Base-by-base conservation (phyloP, 1,140 invertebrate genomes). In the Drosophila dunni region DNA sequence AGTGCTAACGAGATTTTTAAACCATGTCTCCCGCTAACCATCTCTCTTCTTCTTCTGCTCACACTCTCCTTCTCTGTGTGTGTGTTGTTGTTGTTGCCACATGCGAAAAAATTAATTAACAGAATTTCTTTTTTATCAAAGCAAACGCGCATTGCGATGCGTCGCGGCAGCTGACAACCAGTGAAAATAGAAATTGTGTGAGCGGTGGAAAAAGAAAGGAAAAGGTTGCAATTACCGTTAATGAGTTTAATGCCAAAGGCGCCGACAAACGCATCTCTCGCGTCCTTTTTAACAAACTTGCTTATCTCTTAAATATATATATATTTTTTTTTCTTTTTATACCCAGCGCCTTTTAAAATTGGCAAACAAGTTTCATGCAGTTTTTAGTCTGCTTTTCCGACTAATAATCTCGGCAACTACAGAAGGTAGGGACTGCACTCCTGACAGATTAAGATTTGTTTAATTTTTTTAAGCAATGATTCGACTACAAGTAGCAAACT, bases 61-160 rank as follows among this genome's bases (percentile, higher is more conserved):
- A 20, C 17, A 20, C 17, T 20, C 17, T 20, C 1, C 17, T 20
- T 0, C 17, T 20, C 17, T 50, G 13, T 15, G n/a, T 54, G 44
- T 54, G 58, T 44, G 38, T 44, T 70, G 38, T 45, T 44, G 42
- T 11, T 15, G 65, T 50, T 48, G 73, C 61, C 81, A 81, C 79
- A 89, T 90, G 82, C 78, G 57, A 74, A 74, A 78, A 75, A 86
- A 82, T 91, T 91, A 91, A 91, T 91, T 91, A 91, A 91, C 89
- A 91, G 76, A 91, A 91, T 79, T 88, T 78, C 62, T 67, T 70
- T 81, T 77, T 68, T 75, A 88, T 72, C 24, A 65, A 66, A 71
- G 69, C 62, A 34, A 54, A 29, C 53, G 53, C 63, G 63, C 69
- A 58, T 67, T 57, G 61, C 36, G 53, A 65, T 54, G 63, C 17